These are phyloP conservation scores for Drosophila macrothrix DNA, from an alignment of 2,888 invertebrate species.

Conservation along the genomic window DNA sequence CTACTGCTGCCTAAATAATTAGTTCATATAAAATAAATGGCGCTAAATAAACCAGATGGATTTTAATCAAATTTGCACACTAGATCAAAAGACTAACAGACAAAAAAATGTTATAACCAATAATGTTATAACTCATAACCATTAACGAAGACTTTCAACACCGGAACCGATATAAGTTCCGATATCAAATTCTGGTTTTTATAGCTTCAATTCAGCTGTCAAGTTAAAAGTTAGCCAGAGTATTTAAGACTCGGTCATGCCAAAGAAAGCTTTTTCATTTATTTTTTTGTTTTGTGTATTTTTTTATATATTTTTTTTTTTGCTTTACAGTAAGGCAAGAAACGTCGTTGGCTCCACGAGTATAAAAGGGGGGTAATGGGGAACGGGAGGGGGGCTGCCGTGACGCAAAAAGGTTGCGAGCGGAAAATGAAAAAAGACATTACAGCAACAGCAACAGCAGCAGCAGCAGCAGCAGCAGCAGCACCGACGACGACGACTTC, in stretches of 20 bases:
- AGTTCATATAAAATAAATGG: neutral
- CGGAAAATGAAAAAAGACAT: slow-evolving; percentile 78
- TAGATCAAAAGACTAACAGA: neutral
- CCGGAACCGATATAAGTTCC: neutral
- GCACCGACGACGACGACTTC: slow-evolving; percentile 16
- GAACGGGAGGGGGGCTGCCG: slow-evolving; percentile 19
- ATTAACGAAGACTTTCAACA: neutral
- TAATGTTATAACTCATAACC: too few relatives aligned
- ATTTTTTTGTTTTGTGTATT: slow-evolving; percentile 24
- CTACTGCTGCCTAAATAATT: too few relatives aligned
- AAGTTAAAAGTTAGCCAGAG: neutral
- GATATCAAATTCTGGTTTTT: neutral
- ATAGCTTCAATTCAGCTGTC: neutral
- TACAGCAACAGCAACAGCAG: slow-evolving; percentile 65
- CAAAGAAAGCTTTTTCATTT: slow-evolving; percentile 19
- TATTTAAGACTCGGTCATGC: slow-evolving; percentile 16
- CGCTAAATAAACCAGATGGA: neutral
- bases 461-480: slow-evolving; percentile 19
- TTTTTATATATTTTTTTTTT: slow-evolving; percentile 30
- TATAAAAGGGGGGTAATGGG: slow-evolving; percentile 35
- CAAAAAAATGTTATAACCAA: too few relatives aligned
- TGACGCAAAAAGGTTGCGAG: slow-evolving; percentile 79
- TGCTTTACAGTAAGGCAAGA: slow-evolving; percentile 50
- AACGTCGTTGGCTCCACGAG: slow-evolving; percentile 64
- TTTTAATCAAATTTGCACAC: neutral